Conservation (phyloP, 2,797 vertebrate species). For the Anolis apletophallus region DNA sequence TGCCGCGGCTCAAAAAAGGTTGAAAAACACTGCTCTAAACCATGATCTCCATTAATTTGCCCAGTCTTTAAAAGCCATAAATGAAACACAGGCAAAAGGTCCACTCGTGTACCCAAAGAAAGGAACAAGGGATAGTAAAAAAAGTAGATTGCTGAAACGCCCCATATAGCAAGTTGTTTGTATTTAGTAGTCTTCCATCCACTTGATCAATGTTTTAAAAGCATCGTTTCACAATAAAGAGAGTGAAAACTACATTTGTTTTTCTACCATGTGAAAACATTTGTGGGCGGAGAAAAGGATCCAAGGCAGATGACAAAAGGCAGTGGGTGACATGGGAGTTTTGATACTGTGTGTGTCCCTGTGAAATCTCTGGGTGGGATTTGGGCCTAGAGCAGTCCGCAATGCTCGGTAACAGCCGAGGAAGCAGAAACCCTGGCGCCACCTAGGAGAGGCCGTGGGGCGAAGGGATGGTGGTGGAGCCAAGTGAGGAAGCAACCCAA, state of each 20-base stretch:
- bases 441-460: too few species aligned
- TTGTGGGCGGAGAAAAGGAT: background rate
- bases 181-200: background rate
- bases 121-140: background rate
- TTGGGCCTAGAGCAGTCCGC: too few species aligned
- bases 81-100: background rate
- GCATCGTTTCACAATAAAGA: slow-evolving; percentile 4
- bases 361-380: too few species aligned
- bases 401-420: too few species aligned
- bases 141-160: background rate
- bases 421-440: too few species aligned
- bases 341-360: too few species aligned
- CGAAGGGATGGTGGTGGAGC: too few species aligned
- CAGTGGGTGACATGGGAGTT: background rate
- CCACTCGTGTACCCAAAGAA: too few species aligned
- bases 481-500: too few species aligned
- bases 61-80: background rate
- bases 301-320: background rate
- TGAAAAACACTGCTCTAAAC: too few species aligned
- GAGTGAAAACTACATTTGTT: background rate
- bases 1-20: too few species aligned
- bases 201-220: background rate
- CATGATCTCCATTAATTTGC: background rate
- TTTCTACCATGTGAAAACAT: background rate
- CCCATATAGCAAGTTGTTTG: background rate